These are phyloP conservation scores for Dromius quadrimaculatus DNA, from an alignment of 2,888 invertebrate genomes.

Conservation along the genomic window DNA sequence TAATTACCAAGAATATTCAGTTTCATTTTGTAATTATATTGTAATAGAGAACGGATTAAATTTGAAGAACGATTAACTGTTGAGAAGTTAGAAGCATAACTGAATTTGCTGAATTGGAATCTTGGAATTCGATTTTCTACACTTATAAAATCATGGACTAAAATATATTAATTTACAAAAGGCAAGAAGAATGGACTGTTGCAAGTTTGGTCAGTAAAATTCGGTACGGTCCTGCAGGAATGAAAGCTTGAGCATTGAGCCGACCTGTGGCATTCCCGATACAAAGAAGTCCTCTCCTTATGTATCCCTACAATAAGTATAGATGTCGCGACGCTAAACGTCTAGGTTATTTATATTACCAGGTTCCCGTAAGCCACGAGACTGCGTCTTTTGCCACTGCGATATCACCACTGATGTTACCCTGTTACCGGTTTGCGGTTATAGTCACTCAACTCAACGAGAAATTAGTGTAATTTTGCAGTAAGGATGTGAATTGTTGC, in stretches of 20 bases:
- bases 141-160: too few relatives aligned
- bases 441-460: slow-evolving; percentile 3
- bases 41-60: too few relatives aligned
- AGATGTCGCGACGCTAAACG: slow-evolving; percentile 36
- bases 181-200: too few relatives aligned
- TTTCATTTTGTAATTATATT: too few relatives aligned
- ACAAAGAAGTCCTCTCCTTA: slow-evolving; percentile 6
- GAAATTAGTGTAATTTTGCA: background rate
- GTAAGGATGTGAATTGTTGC: background rate
- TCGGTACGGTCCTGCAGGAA: background rate
- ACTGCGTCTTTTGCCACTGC: slow-evolving; percentile 8
- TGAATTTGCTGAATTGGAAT: too few relatives aligned
- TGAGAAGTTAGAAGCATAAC: too few relatives aligned
- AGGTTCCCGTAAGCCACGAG: slow-evolving; percentile 7
- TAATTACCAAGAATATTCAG: too few relatives aligned
- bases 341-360: slow-evolving; percentile 48
- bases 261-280: slow-evolving; percentile 40
- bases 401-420: slow-evolving; percentile 21
- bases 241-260: slow-evolving; percentile 17
- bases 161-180: too few relatives aligned
- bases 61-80: too few relatives aligned
- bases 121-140: too few relatives aligned
- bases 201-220: too few relatives aligned
- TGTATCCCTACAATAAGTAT: slow-evolving; percentile 3
- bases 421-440: slow-evolving; percentile 25